Percentiles rank a stretch among this genome's conserved stretches.
phyloP scores from a whole-genome alignment of 2,113 vertebrate species.

The Sula dactylatra region DNA sequence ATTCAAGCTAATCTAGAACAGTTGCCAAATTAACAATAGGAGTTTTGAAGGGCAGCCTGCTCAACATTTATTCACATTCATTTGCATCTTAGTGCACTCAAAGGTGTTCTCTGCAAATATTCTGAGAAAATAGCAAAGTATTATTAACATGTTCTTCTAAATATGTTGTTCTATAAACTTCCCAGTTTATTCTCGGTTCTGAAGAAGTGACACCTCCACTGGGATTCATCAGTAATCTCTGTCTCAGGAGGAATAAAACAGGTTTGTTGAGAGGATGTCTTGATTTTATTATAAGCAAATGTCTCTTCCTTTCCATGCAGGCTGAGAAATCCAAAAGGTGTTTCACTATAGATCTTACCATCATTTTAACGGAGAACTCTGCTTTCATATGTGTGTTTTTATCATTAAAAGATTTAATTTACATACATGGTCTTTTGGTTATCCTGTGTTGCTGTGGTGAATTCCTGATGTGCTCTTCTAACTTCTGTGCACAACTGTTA shows the following conservation, averaged over 20 bases:
- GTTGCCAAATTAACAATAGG: background rate
- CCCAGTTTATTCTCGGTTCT: background rate
- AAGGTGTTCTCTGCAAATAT: background rate
- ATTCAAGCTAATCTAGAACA: background rate
- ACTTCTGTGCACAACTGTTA: background rate
- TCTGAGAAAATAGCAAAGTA: background rate
- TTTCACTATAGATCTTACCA: background rate
- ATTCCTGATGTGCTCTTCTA: background rate
- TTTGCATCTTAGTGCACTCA: background rate
- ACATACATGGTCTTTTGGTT: background rate
- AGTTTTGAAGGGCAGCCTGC: background rate
- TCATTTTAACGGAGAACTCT: background rate
- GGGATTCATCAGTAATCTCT: background rate
- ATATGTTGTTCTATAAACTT: background rate
- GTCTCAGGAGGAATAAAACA: background rate
- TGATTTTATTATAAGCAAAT: background rate
- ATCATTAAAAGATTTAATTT: background rate
- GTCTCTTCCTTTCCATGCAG: background rate
- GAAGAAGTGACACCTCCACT: background rate
- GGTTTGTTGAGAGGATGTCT: background rate
- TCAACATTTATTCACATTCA: background rate
- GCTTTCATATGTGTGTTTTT: background rate
- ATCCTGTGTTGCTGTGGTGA: background rate
- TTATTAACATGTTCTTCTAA: background rate
- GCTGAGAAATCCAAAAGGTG: background rate